Conservation (phyloP, 2,797 vertebrate species). For the Cichlasoma orientale region DNA sequence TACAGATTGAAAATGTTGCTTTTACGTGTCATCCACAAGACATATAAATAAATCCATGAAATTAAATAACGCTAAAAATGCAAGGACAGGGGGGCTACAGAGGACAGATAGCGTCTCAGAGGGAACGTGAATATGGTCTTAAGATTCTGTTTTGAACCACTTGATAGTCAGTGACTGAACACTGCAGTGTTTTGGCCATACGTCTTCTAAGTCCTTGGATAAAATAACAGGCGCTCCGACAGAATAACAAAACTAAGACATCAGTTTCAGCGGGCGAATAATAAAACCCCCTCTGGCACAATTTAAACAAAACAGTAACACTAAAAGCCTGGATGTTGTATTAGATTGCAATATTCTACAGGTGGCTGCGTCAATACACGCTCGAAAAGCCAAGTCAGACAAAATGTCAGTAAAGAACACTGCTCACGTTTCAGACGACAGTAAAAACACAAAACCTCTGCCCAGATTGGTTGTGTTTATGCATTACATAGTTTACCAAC, state of each 20-base stretch:
- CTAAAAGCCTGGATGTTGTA: background rate
- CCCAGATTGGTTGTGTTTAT: background rate
- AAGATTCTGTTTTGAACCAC: background rate
- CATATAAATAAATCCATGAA: background rate
- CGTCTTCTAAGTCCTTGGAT: background rate
- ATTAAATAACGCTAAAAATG: background rate
- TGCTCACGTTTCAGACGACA: background rate
- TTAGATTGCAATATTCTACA: background rate
- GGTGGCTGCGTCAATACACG: background rate
- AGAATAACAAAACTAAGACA: constrained; percentile 6
- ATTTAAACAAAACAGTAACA: background rate
- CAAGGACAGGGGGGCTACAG: background rate
- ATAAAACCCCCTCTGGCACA: background rate
- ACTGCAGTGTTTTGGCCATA: background rate
- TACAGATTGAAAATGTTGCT: background rate
- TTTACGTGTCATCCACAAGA: background rate
- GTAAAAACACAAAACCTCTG: background rate
- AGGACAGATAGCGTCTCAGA: background rate
- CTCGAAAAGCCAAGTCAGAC: background rate
- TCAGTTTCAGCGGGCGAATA: background rate
- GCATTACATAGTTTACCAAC: background rate
- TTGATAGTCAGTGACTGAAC: constrained; percentile 2
- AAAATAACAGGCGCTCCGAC: background rate
- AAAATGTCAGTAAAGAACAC: background rate
- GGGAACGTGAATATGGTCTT: background rate